phyloP scores from a whole-genome alignment of 2,888 invertebrate genomes.

The Papilio demoleus region DNA sequence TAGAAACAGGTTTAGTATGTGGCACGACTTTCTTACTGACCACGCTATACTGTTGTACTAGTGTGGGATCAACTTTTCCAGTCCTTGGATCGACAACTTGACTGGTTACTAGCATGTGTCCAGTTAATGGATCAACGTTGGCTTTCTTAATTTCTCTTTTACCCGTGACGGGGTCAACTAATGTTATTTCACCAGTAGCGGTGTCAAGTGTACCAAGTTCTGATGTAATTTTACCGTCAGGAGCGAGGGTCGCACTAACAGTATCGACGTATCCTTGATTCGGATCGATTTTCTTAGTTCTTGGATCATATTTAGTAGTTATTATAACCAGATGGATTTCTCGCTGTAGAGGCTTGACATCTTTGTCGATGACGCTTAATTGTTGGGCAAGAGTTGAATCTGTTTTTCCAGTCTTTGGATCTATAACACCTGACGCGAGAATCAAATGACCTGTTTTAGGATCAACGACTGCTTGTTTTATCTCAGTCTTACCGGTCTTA shows the following conservation, averaged over 20 bases:
- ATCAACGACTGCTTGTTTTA: slow-evolving; percentile 82
- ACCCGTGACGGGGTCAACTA: slow-evolving; percentile 76
- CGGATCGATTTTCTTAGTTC: slow-evolving; percentile 75
- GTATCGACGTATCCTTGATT: slow-evolving; percentile 76
- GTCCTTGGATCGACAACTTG: slow-evolving; percentile 83
- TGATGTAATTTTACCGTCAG: slow-evolving; percentile 81
- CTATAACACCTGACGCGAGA: slow-evolving; percentile 80
- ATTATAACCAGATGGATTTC: slow-evolving; percentile 84
- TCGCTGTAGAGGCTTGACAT: slow-evolving; percentile 69
- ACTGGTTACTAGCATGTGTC: slow-evolving; percentile 82
- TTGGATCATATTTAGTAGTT: slow-evolving; percentile 85
- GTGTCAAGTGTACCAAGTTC: slow-evolving; percentile 87
- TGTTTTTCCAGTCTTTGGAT: slow-evolving; percentile 83
- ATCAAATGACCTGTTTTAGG: slow-evolving; percentile 82
- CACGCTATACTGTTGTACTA: slow-evolving; percentile 78
- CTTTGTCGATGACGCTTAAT: slow-evolving; percentile 78
- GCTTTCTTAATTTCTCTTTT: slow-evolving; percentile 84
- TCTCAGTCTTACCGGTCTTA: slow-evolving; percentile 81
- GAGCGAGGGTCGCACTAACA: slow-evolving; percentile 84
- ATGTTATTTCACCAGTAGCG: slow-evolving; percentile 80
- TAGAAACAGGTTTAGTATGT: slow-evolving; percentile 67
- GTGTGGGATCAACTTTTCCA: slow-evolving; percentile 84
- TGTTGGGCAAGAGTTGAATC: slow-evolving; percentile 83
- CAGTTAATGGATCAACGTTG: slow-evolving; percentile 81
- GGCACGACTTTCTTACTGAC: slow-evolving; percentile 74